Evolutionary conservation across 1,140 invertebrate genomes (phyloP).

Genomic region (Polyergus mexicanus): DNA sequence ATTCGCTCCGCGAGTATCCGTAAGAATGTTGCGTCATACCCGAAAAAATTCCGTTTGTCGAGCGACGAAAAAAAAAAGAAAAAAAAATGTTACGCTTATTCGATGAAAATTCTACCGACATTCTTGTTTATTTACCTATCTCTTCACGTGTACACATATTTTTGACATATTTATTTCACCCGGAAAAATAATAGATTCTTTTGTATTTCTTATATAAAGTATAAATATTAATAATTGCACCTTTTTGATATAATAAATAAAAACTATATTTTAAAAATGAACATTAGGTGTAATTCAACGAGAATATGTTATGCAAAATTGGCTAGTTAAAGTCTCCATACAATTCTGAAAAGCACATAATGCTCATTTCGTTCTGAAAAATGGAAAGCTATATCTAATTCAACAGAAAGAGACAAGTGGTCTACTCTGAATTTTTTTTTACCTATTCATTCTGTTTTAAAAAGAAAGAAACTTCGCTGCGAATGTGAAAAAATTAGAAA

Average conservation of each 20-base stretch:
- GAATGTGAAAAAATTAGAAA: not conserved
- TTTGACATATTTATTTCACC: not conserved
- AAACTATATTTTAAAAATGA: constrained; percentile 4
- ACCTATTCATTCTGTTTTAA: constrained; percentile 8
- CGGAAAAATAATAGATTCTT: not conserved
- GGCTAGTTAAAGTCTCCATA: not conserved
- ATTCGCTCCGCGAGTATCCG: not conserved
- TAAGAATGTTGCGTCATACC: not conserved
- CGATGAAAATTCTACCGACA: constrained; percentile 5
- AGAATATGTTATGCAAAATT: not conserved
- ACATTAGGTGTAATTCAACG: not conserved
- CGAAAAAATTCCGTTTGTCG: constrained; percentile 25
- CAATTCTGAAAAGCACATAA: not conserved
- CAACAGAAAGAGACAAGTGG: not conserved
- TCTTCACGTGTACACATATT: not conserved
- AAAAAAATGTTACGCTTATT: not conserved
- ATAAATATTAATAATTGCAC: too few species aligned
- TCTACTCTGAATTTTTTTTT: not conserved
- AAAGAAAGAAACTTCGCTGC: constrained; percentile 13
- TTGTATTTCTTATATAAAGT: too few species aligned
- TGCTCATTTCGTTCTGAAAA: not conserved
- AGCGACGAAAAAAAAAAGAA: not conserved
- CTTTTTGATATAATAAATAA: not conserved
- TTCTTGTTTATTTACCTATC: not conserved
- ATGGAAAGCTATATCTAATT: constrained; percentile 28